Base-by-base conservation (phyloP, 2,888 invertebrate species). In the Leptogaster cylindrica region DNA sequence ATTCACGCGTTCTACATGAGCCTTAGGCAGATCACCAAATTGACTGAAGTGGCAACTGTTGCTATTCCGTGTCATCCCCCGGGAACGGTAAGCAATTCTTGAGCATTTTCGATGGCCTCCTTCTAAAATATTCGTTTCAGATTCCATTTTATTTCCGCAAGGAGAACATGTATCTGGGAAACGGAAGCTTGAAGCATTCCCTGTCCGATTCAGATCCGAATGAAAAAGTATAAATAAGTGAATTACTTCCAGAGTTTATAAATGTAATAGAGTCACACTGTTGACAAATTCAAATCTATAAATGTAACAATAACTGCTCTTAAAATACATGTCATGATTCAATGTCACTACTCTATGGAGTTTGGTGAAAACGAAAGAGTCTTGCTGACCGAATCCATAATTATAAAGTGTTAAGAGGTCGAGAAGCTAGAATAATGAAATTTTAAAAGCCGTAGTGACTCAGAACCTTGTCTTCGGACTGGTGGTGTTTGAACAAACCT, bases 11-110 rank as follows among this genome's bases (percentile, higher is more conserved):
- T 77, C 72, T 81, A 80, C 63, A 75, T 77, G 66, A 80, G 76
- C 58, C 72, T 81, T 48, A 75, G 79, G 7, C 76, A 79, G 55
- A 79, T 81, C 74, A 79, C 79, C 33, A 81, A 80, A 68, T 65
- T 81, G 33, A 77, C 79, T 2, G 81, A 81, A 70, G 79, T 81
- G 18, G 81, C 81, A 25, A 81, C 81, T 4, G 80, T 81, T 18
- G 80, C 81, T 28, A 81, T 81, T 61, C 81, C 81, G 1, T 80
- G 79, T 50, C 81, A 80, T 46, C 76, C 80, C 10, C 79, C 81
- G 10, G 79, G 80, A 66, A 73, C 77, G 64, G 81, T 81, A 75
- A 76, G 1, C 14, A 10, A n/a, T 52, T 23, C n/a, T 52, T 31
- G 27, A 64, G 23, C 55, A 31, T 50, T 50, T 41, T 2, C 27